A percentile compares a stretch with the other conserved stretches of the same genome.
These are phyloP conservation scores for Guaruba guarouba DNA, from an alignment of 2,113 vertebrate species.

Conservation along the genomic window DNA sequence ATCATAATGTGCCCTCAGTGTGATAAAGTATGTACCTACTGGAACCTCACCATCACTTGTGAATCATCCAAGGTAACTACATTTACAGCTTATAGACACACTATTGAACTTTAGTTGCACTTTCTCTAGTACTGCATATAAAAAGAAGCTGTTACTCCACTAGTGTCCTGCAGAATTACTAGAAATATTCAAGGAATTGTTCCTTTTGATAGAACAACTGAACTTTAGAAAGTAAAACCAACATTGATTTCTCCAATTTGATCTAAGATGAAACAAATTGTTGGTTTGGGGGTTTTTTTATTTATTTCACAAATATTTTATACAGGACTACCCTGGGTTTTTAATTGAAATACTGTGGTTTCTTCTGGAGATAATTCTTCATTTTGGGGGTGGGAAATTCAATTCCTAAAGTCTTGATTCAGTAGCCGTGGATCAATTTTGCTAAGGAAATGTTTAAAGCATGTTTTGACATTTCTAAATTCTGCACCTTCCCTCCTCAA, in stretches of 20 bases:
- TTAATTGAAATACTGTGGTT: neutral
- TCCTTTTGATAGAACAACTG: neutral
- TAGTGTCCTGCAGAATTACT: neutral
- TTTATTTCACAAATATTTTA: neutral
- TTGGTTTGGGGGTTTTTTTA: neutral
- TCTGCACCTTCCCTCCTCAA: neutral
- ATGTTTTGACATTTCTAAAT: constrained; percentile 2
- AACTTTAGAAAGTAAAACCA: neutral
- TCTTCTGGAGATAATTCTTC: neutral
- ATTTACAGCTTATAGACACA: neutral
- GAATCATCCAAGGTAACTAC: constrained; percentile 87
- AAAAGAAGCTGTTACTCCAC: neutral
- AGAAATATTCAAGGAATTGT: neutral
- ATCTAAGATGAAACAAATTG: neutral
- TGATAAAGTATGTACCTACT: constrained; percentile 85
- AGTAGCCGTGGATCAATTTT: neutral
- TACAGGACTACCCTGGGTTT: neutral
- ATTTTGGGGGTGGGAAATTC: neutral
- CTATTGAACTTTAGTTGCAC: neutral
- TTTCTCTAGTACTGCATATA: neutral
- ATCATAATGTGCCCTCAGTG: constrained; percentile 95
- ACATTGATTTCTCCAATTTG: neutral
- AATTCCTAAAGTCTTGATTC: neutral
- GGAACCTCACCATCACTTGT: constrained; percentile 90
- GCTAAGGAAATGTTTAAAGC: neutral